Base-by-base conservation (phyloP, 2,888 invertebrate genomes). In the Pediacus dermestoides region DNA sequence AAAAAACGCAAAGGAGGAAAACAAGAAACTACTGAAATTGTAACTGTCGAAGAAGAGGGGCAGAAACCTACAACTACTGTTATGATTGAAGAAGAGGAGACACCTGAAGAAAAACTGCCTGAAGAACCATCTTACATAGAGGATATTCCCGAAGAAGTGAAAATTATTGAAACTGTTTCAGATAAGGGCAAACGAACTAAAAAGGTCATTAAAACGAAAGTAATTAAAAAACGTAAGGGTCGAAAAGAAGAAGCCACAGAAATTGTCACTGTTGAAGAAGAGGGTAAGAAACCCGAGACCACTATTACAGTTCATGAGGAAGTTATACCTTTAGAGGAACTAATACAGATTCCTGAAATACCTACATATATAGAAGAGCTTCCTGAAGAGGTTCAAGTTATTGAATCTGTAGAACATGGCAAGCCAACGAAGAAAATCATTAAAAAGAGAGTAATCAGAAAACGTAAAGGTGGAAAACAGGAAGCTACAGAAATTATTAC, bases 201-300 rank as follows among this genome's bases (percentile, higher is more conserved):
- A 41, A 53, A 50, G 31, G 63, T 63, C 16, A 61, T 64, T 8
- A 71, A 68, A 34, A 72, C 66, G 33, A 62, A 71, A 15, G 57
- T 66, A 1, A 64, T 72, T 22, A 71, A 63, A 38, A 73, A 71
- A 50, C 66, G 64, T 1, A 68, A 51, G 44, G 71, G 65, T 32
- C 53, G 61, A 26, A 68, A 63, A 50, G 61, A 70, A 25, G 71
- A 74, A 51, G 60, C 39, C 48, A 64, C 71, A 0, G 68, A 72
- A 64, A 72, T 74, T 31, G 58, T 66, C 32, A 71, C 71, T 11
- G 59, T 71, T 22, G 66, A 67, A 52, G 63, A 70, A 51, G 71
- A 71, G 39, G 69, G 66, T 7, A 57, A 64, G 35, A 58, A 68
- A 37, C 74, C 74, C 0, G 55, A 67, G 34, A 66, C 53, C 30